Percentiles rank a stretch among this genome's conserved stretches.
phyloP scores from a whole-genome alignment of 2,888 invertebrate species.

The Lochmaea capreae region DNA sequence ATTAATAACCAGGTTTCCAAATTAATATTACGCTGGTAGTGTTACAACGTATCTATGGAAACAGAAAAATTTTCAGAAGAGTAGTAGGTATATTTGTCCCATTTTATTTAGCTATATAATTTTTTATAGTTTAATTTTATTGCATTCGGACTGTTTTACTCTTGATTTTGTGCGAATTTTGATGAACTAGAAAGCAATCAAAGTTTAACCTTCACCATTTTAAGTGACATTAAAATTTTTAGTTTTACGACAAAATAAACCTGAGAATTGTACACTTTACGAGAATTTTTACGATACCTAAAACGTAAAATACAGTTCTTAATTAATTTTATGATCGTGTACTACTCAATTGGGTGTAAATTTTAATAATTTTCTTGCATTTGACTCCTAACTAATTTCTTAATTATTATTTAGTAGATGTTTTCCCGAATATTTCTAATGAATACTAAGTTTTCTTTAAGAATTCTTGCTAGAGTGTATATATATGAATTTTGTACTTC shows the following conservation, averaged over 20 bases:
- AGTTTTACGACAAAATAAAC: constrained; percentile 18
- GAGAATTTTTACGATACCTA: constrained; percentile 10
- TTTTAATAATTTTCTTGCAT: not conserved
- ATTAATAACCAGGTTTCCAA: too few species aligned
- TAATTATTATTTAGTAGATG: not conserved
- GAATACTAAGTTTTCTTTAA: not conserved
- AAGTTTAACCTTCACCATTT: constrained; percentile 11
- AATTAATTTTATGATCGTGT: constrained; percentile 13
- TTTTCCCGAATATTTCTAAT: not conserved
- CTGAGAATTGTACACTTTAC: constrained; percentile 13
- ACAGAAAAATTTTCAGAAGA: too few species aligned
- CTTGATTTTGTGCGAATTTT: not conserved
- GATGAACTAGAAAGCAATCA: constrained; percentile 9
- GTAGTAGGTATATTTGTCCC: not conserved
- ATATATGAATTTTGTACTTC: too few species aligned
- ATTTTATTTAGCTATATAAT: not conserved
- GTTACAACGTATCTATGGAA: too few species aligned
- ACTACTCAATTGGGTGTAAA: constrained; percentile 11
- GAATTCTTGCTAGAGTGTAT: not conserved
- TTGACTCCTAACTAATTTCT: not conserved
- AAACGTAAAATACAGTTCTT: constrained; percentile 19
- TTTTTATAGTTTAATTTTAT: not conserved
- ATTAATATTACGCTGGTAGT: too few species aligned
- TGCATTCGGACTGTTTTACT: not conserved
- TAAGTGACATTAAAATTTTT: constrained; percentile 12